phyloP scores from a whole-genome alignment of 2,888 invertebrate species.

The Pyrrhosoma nymphula region DNA sequence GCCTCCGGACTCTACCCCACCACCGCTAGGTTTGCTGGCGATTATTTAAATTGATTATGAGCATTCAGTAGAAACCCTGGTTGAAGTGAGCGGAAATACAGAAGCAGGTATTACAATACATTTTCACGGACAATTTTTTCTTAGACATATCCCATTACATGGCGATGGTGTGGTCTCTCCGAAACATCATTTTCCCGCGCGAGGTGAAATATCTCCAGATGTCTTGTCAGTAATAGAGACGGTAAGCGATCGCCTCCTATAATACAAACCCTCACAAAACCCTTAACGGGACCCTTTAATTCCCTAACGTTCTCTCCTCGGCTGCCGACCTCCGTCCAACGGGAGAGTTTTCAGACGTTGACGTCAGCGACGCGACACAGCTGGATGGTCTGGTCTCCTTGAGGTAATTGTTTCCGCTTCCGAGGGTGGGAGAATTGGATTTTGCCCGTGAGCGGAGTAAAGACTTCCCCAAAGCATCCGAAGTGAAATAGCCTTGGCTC shows the following conservation, averaged over 20 bases:
- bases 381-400: neutral
- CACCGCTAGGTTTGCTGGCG: no score
- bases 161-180: no score
- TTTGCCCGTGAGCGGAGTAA: neutral
- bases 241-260: neutral
- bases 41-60: no score
- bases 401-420: neutral
- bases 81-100: no score
- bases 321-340: neutral
- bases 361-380: neutral
- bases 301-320: neutral
- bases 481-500: neutral
- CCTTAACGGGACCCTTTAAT: neutral
- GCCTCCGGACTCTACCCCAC: no score
- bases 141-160: no score
- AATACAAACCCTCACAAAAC: neutral
- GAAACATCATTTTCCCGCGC: no score
- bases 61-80: no score
- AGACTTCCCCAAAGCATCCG: neutral
- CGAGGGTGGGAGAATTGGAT: neutral
- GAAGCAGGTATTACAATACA: no score
- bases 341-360: neutral
- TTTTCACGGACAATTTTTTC: no score
- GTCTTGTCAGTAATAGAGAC: neutral
- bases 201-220: neutral